These are phyloP conservation scores for Diachrysia chrysitis DNA, from an alignment of 2,888 invertebrate species.

Conservation along the genomic window DNA sequence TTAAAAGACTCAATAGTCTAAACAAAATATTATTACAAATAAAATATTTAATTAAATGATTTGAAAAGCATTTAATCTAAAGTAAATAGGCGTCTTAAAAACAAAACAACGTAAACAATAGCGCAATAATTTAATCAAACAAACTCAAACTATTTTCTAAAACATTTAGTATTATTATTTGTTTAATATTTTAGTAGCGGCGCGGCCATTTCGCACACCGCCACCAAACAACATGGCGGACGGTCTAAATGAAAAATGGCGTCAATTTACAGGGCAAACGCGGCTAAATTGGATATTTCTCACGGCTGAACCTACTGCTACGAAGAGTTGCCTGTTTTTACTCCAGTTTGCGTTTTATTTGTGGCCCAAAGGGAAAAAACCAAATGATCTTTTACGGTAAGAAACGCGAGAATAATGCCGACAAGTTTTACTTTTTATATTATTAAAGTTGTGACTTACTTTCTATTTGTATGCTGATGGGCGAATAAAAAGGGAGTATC, in stretches of 20 bases:
- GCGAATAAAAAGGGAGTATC: not conserved
- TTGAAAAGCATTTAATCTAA: no score
- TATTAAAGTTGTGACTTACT: conserved; percentile 25
- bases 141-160: conserved; percentile 41
- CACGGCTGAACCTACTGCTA: conserved; percentile 74
- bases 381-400: conserved; percentile 49
- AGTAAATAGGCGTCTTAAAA: not conserved
- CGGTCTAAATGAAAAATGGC: conserved; percentile 84
- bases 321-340: conserved; percentile 71
- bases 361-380: conserved; percentile 35
- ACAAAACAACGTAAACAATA: conserved; percentile 3
- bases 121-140: conserved; percentile 21
- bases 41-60: not conserved
- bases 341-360: conserved; percentile 58
- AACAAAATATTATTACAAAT: not conserved
- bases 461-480: conserved; percentile 26
- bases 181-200: conserved; percentile 57
- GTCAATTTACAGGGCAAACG: conserved; percentile 85
- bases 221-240: conserved; percentile 77
- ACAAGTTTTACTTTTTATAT: conserved; percentile 27
- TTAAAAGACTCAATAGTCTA: no score
- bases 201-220: conserved; percentile 45
- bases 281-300: conserved; percentile 87
- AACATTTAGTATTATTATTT: conserved; percentile 53
- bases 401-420: conserved; percentile 37